phyloP scores from a whole-genome alignment of 2,113 vertebrate species.

The Jacana jacana region DNA sequence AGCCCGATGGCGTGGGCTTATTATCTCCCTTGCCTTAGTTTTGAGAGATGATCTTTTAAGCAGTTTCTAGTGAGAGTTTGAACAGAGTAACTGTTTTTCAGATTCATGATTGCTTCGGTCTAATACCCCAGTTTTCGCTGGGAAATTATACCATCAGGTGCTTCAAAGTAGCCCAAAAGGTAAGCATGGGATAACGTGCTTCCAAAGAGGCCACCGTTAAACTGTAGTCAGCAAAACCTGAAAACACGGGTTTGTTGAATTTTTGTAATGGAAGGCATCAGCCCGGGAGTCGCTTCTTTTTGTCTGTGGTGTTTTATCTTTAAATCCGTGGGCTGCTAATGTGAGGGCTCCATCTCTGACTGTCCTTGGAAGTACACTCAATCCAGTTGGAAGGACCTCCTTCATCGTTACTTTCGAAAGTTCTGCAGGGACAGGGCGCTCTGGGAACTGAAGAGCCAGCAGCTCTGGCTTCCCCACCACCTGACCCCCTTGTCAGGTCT shows the following conservation, averaged over 20 bases:
- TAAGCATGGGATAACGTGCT: not conserved
- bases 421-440: not conserved
- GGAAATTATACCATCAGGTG: not conserved
- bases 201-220: not conserved
- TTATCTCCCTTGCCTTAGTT: not conserved
- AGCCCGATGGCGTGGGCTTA: not conserved
- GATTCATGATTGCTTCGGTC: not conserved
- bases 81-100: not conserved
- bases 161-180: not conserved
- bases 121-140: not conserved
- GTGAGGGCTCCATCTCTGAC: not conserved
- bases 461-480: not conserved
- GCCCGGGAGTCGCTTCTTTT: not conserved
- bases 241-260: not conserved
- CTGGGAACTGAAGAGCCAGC: not conserved
- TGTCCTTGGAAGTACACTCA: not conserved
- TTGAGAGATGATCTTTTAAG: not conserved
- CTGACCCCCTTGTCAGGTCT: not conserved
- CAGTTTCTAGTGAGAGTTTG: not conserved
- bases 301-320: not conserved
- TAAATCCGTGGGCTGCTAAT: not conserved
- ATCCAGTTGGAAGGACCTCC: not conserved
- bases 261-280: not conserved
- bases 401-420: not conserved
- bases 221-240: not conserved